phyloP scores from a whole-genome alignment of 1,140 invertebrate genomes.

The Saccostrea cuccullata region DNA sequence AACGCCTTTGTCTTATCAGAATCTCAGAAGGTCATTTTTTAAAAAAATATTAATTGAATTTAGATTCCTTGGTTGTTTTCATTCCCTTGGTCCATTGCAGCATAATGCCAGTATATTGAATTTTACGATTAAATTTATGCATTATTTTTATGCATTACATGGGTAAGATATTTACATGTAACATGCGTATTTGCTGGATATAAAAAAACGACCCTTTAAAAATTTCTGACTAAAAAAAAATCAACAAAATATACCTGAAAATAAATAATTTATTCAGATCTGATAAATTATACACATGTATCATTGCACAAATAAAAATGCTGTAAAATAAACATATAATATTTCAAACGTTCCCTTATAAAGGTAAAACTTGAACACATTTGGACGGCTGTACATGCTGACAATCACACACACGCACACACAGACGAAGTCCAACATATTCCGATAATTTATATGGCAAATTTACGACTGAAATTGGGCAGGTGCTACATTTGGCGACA shows the following conservation, averaged over 20 bases:
- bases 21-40: too few species aligned
- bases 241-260: slow-evolving; percentile 1
- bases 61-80: too few species aligned
- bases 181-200: too few species aligned
- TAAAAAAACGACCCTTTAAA: too few species aligned
- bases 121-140: too few species aligned
- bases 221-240: too few species aligned
- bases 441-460: background rate
- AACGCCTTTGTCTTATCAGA: too few species aligned
- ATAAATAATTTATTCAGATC: slow-evolving; percentile 37
- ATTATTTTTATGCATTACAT: too few species aligned
- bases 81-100: too few species aligned
- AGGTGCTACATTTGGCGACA: slow-evolving; percentile 37
- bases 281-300: background rate
- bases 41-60: too few species aligned
- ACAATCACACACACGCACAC: slow-evolving; percentile 3
- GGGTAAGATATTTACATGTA: too few species aligned
- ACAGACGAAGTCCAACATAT: background rate
- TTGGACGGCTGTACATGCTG: background rate
- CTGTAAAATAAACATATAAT: slow-evolving; percentile 10
- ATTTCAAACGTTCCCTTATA: background rate
- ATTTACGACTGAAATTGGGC: background rate
- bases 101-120: too few species aligned
- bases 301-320: slow-evolving; percentile 21
- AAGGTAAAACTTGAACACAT: slow-evolving; percentile 1